Evolutionary conservation across 2,888 invertebrate genomes (phyloP).

Genomic region (Diarsia rubi): DNA sequence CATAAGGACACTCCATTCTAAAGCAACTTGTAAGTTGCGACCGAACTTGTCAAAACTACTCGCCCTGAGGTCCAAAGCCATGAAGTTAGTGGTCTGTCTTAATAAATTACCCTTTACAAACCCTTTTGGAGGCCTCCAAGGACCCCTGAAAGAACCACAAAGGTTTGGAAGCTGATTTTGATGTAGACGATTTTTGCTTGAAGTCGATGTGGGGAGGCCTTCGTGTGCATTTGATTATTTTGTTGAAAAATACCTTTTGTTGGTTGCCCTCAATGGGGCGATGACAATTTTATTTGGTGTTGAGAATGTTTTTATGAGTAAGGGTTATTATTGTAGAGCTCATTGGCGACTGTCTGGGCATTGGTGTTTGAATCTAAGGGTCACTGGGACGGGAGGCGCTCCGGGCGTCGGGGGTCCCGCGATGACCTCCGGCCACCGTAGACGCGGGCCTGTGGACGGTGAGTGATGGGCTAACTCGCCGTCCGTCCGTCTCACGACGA

Average conservation of each 20-base stretch:
- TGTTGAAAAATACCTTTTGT: constrained; percentile 12
- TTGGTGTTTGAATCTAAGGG: too few species aligned
- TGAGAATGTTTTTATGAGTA: neutral
- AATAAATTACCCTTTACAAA: constrained; percentile 32
- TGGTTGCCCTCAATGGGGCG: neutral
- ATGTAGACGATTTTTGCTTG: constrained; percentile 9
- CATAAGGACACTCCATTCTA: constrained; percentile 14
- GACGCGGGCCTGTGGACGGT: too few species aligned
- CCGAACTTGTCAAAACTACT: constrained; percentile 31
- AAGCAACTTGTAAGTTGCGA: constrained; percentile 21
- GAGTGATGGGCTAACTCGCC: too few species aligned
- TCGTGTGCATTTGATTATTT: constrained; percentile 17
- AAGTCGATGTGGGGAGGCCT: constrained; percentile 1
- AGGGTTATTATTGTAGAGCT: too few species aligned
- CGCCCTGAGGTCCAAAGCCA: constrained; percentile 9
- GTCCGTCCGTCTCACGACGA: too few species aligned
- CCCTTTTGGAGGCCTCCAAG: constrained; percentile 12
- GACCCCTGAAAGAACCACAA: constrained; percentile 1
- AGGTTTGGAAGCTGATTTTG: constrained; percentile 19
- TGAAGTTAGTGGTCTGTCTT: constrained; percentile 20
- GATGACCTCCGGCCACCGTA: too few species aligned
- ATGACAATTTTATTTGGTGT: neutral
- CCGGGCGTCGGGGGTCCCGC: too few species aligned
- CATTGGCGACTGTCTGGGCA: too few species aligned
- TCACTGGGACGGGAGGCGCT: too few species aligned